Base-by-base conservation (phyloP, 2,797 vertebrate genomes). In the Enteromius afrohamiltoni region DNA sequence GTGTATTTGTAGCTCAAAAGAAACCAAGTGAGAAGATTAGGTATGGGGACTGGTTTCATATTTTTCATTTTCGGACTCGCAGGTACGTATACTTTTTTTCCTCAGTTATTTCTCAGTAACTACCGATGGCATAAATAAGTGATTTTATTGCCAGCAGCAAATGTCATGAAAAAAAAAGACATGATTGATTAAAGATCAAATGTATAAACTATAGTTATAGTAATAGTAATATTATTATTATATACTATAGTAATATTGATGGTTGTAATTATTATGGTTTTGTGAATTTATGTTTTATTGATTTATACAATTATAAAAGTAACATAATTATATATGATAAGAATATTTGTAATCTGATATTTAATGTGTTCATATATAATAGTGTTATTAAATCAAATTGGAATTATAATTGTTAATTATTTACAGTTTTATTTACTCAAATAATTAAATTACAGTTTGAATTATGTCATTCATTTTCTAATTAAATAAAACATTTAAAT, bases 61-160 rank as follows among this genome's bases (percentile, higher is more conserved):
- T 84, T 85, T 69, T 45, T 83, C 69, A 17, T 87, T 17, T 77
- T 79, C 84, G 76, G 85, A 86, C 78, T 82, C 58, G 47, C 53
- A 83, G 83, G 83, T 89, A 83, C 75, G 87, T 76, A 82, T 8
- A 6, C 19, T 8, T 14, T 65, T 37, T 40, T 40, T 8, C 40
- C 40, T 40, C 40, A 9, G 9, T 16, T 79, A 74, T 64, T 79
- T 42, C 68, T 47, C 9, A 47, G 21, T 60, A 16, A 31, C 16
- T 77, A 19, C 13, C 10, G 4, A 14, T n/a, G 11, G 14, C n/a
- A 40, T 6, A 51, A 14, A 9, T 23, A 60, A 51, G 8, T 29
- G 21, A 14, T 77, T 37, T 45, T 31, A 40, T 75, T n/a, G 34
- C 6, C 31, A 77, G 60, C 34, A 77, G n/a, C 29, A 34, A 51